Conservation (phyloP, 2,113 vertebrate genomes). For the Oreochromis tanganicae region DNA sequence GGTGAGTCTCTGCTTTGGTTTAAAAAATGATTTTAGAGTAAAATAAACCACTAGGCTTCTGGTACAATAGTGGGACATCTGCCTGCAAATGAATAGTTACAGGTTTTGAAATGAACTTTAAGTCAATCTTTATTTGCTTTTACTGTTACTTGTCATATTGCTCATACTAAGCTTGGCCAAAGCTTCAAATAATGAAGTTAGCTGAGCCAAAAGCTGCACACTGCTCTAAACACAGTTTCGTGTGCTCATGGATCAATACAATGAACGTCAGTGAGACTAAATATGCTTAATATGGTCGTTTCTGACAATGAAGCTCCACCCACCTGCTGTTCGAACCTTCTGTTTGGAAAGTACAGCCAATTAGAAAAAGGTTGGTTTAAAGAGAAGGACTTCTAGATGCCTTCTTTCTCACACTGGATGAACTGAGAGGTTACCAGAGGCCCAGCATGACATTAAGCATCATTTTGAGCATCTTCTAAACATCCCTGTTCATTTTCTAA, state of each 20-base stretch:
- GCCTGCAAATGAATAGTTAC: background rate
- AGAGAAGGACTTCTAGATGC: no score
- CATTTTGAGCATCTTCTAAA: background rate
- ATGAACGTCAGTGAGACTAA: background rate
- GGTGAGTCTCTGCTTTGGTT: conserved; percentile 61
- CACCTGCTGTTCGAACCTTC: background rate
- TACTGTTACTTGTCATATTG: background rate
- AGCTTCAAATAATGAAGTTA: background rate
- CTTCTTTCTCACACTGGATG: background rate
- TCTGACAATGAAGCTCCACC: background rate
- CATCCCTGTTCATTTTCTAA: background rate
- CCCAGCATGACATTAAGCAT: background rate
- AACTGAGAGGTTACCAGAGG: background rate
- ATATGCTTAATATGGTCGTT: background rate
- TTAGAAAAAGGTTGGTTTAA: background rate
- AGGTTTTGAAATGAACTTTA: background rate
- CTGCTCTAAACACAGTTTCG: background rate
- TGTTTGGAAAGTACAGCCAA: background rate
- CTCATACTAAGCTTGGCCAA: background rate
- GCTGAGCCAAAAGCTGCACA: background rate
- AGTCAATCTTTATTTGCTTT: background rate
- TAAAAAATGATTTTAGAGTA: background rate
- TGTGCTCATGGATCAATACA: background rate
- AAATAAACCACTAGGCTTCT: background rate
- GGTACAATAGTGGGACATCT: background rate